phyloP scores from a whole-genome alignment of 1,140 invertebrate species.

The Drosophila oshimai region DNA sequence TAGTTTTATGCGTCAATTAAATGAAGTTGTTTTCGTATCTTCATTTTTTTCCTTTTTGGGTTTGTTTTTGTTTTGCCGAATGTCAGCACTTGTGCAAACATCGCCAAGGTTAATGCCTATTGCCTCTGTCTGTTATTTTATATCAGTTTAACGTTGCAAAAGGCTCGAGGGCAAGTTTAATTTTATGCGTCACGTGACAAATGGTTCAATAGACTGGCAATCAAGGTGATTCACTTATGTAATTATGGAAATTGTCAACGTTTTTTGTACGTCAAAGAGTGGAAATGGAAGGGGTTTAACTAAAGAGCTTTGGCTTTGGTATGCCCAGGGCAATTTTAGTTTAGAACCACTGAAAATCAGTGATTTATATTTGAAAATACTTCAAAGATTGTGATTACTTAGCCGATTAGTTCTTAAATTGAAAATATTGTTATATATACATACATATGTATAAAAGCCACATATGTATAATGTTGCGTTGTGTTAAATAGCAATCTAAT shows the following conservation, averaged over 20 bases:
- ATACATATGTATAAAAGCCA: no score
- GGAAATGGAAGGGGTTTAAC: no score
- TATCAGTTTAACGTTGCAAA: slow-evolving; percentile 26
- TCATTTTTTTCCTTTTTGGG: background rate
- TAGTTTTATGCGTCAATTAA: slow-evolving; percentile 34
- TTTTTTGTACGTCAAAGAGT: background rate
- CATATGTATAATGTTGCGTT: no score
- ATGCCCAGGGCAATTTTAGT: no score
- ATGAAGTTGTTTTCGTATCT: slow-evolving; percentile 13
- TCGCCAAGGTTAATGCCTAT: slow-evolving; percentile 58
- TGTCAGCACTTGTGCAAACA: slow-evolving; percentile 51
- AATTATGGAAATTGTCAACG: background rate
- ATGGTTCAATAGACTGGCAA: slow-evolving; percentile 35
- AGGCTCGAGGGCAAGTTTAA: slow-evolving; percentile 16
- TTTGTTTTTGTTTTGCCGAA: slow-evolving; percentile 23
- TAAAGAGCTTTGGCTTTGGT: no score
- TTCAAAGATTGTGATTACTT: no score
- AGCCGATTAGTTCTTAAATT: no score
- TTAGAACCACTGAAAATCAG: no score
- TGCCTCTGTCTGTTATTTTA: slow-evolving; percentile 20
- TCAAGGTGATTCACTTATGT: slow-evolving; percentile 20
- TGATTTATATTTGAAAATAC: no score
- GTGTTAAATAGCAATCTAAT: no score
- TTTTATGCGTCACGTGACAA: slow-evolving; percentile 51
- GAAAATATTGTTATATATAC: no score